Base-by-base conservation (phyloP, 2,888 invertebrate genomes). In the Agriotes lineatus region DNA sequence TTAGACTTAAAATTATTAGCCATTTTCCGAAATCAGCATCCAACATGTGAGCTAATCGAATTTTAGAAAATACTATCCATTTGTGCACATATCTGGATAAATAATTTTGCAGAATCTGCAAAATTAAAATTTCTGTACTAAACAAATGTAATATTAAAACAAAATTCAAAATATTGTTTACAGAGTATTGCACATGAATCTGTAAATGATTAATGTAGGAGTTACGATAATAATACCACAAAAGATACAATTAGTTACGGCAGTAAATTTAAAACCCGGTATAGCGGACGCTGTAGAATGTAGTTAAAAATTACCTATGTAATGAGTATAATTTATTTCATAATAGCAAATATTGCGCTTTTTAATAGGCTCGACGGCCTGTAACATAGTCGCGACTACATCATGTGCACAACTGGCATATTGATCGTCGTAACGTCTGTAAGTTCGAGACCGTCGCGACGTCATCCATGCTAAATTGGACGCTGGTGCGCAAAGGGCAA, bases 361-460 rank as follows among this genome's bases (percentile, higher is more conserved):
- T 75, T 62, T 56, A 60, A 54, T 60, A 76, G 78, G 76, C 76
- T 74, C 65, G 64, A 75, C 59, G 78, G 80, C 80, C 79, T 73
- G 72, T 69, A 70, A 64, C 61, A 71, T 74, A 68, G 70, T 73
- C 72, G 61, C 74, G 79, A 78, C 83, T 83, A 83, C 83, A 83
- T 83, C 81, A 75, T 82, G 80, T 77, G 78, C 73, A 72, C 77
- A 77, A 82, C 82, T 82, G 76, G 70, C 72, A 62, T 71, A 74
- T 74, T 70, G 72, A 74, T 74, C 67, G 52, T 69, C 63, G 42
- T 9, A 48, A 16, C 61, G 62, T 48, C 58, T 37, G 39, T 16
- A 63, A 59, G 22, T 67, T 56, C 58, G 60, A 58, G 42, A 60
- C 37, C 70, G 60, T 48, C 65, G 57, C 65, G 61, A 60, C 56